Percentiles rank a stretch among this genome's conserved stretches.
Evolutionary conservation across 2,888 invertebrate species (phyloP).

Genomic region (Drosophila phalerata): DNA sequence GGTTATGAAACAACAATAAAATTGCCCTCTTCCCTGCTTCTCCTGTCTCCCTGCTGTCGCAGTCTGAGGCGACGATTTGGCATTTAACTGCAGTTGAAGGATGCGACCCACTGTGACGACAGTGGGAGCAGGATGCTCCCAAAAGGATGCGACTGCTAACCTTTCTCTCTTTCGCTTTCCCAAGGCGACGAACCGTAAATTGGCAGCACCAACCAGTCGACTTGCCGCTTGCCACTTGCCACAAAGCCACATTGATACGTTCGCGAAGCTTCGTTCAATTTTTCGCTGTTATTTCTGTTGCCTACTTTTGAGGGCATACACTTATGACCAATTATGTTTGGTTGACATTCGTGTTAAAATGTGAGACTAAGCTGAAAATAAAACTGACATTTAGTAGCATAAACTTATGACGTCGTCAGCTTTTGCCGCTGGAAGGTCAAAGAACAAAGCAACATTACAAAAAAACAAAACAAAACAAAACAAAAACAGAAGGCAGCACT

Average conservation of each 20-base stretch:
- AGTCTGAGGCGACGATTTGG: constrained; percentile 54
- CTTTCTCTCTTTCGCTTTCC: constrained; percentile 6
- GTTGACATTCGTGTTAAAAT: constrained; percentile 14
- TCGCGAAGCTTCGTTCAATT: constrained; percentile 16
- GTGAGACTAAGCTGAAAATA: constrained; percentile 41
- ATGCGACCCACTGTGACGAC: constrained; percentile 38
- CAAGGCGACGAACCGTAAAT: constrained; percentile 34
- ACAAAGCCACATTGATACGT: constrained; percentile 5
- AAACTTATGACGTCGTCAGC: constrained; percentile 54
- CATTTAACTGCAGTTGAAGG: constrained; percentile 75
- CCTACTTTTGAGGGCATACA: constrained; percentile 31
- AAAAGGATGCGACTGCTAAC: constrained; percentile 16
- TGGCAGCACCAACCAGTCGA: constrained; percentile 6
- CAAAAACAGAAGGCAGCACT: constrained; percentile 3
- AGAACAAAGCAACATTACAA: constrained; percentile 21
- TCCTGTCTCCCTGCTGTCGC: background rate
- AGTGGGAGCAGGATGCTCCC: constrained; percentile 8
- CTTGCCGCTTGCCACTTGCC: background rate
- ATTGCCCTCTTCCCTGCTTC: constrained; percentile 8
- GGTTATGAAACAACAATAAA: constrained; percentile 56
- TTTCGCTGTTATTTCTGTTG: constrained; percentile 32
- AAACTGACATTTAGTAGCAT: constrained; percentile 49
- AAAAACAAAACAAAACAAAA: constrained; percentile 7
- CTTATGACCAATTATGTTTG: constrained; percentile 3
- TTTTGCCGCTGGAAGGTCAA: constrained; percentile 61